Evolutionary conservation across 2,113 vertebrate species (phyloP).

Genomic region (Gymnogyps californianus): DNA sequence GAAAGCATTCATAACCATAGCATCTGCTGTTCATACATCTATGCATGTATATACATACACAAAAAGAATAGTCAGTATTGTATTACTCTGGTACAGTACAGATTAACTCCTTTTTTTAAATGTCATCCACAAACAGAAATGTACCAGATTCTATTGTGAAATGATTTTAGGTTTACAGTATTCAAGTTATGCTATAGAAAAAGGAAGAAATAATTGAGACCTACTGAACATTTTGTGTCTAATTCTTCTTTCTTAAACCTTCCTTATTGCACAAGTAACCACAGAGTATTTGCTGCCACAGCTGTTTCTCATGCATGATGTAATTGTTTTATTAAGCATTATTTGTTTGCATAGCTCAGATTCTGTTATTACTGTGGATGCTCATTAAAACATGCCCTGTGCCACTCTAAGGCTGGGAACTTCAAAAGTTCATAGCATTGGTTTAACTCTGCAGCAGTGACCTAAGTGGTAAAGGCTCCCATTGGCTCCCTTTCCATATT

Average conservation of each 20-base stretch:
- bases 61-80: neutral
- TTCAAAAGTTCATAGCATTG: neutral
- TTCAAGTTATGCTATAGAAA: neutral
- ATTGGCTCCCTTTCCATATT: neutral
- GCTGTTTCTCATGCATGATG: slow-evolving; percentile 30
- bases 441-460: neutral
- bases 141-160: neutral
- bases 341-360: slow-evolving; percentile 29
- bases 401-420: neutral
- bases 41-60: neutral
- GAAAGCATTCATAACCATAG: neutral
- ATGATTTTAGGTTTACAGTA: neutral
- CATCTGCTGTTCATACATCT: neutral
- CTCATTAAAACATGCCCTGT: neutral
- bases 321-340: slow-evolving; percentile 40
- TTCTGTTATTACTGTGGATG: neutral
- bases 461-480: neutral
- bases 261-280: slow-evolving; percentile 7
- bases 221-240: neutral
- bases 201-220: neutral
- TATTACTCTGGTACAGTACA: neutral
- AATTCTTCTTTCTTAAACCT: neutral
- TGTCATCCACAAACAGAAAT: neutral
- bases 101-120: neutral
- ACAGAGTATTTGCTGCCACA: slow-evolving; percentile 1